Conservation (phyloP, 2,888 invertebrate species). For the Rhamnusium bicolor region DNA sequence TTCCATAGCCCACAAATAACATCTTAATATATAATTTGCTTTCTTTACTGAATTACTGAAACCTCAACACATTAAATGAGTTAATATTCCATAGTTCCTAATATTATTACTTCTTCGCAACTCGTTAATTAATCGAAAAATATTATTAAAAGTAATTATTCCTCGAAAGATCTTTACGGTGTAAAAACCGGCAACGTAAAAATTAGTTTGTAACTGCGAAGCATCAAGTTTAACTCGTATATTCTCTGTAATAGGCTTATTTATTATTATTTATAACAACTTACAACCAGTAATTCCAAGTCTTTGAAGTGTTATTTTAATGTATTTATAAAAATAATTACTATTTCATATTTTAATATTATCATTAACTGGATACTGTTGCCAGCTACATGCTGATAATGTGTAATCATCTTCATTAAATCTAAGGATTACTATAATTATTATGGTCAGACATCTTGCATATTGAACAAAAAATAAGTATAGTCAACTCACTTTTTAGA, state of each 20-base stretch:
- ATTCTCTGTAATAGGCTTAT: background rate
- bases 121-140: background rate
- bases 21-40: too few relatives aligned
- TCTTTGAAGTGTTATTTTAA: background rate
- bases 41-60: too few relatives aligned
- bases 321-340: background rate
- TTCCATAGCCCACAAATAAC: too few relatives aligned
- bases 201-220: background rate
- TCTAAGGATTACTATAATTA: background rate
- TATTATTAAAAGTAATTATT: background rate
- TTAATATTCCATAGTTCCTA: background rate
- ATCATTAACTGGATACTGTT: background rate
- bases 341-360: background rate
- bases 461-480: background rate
- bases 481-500: background rate
- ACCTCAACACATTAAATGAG: background rate
- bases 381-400: background rate
- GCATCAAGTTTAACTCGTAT: background rate
- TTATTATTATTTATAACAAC: background rate
- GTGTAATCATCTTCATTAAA: conserved; percentile 5
- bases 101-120: background rate
- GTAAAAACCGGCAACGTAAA: background rate
- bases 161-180: background rate
- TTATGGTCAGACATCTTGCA: background rate
- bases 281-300: background rate